These are phyloP conservation scores for Tridacna gigas DNA, from an alignment of 2,888 invertebrate species.

Conservation along the genomic window DNA sequence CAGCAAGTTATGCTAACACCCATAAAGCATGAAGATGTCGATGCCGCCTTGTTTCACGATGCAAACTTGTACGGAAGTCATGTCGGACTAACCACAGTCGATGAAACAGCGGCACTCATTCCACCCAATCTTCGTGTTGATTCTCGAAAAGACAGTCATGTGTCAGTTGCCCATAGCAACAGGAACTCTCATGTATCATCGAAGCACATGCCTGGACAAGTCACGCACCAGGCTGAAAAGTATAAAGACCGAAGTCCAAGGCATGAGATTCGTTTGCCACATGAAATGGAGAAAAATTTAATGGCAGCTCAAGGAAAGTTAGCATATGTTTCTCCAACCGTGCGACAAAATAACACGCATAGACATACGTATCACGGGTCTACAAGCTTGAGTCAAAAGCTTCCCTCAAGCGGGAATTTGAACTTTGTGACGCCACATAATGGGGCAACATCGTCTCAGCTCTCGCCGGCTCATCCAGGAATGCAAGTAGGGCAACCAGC, in stretches of 20 bases:
- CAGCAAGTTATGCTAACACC: slow-evolving; percentile 76
- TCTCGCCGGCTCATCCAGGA: slow-evolving; percentile 77
- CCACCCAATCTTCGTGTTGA: slow-evolving; percentile 63
- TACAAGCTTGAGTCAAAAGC: slow-evolving; percentile 65
- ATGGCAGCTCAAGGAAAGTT: slow-evolving; percentile 80
- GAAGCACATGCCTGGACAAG: slow-evolving; percentile 50
- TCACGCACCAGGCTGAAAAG: slow-evolving; percentile 50
- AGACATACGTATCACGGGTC: slow-evolving; percentile 66
- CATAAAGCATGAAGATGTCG: slow-evolving; percentile 81
- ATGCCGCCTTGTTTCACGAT: slow-evolving; percentile 59
- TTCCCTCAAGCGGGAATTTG: slow-evolving; percentile 68
- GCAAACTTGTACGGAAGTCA: slow-evolving; percentile 55
- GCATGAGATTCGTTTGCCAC: slow-evolving; percentile 70
- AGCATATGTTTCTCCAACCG: slow-evolving; percentile 81
- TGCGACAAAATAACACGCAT: slow-evolving; percentile 70
- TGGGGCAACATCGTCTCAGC: slow-evolving; percentile 71
- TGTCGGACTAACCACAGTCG: slow-evolving; percentile 36
- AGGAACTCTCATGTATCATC: slow-evolving; percentile 65
- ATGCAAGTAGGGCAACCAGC: slow-evolving; percentile 76
- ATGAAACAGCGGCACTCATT: slow-evolving; percentile 63
- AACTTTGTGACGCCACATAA: slow-evolving; percentile 68
- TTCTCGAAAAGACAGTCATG: slow-evolving; percentile 64
- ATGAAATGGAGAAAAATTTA: slow-evolving; percentile 76
- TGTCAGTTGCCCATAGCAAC: slow-evolving; percentile 50
- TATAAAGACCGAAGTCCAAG: slow-evolving; percentile 71